Evolutionary conservation across 2,797 vertebrate species (phyloP), one percentile per base, ranked within the genome.

Genomic region (Emydoidea blandingii): DNA sequence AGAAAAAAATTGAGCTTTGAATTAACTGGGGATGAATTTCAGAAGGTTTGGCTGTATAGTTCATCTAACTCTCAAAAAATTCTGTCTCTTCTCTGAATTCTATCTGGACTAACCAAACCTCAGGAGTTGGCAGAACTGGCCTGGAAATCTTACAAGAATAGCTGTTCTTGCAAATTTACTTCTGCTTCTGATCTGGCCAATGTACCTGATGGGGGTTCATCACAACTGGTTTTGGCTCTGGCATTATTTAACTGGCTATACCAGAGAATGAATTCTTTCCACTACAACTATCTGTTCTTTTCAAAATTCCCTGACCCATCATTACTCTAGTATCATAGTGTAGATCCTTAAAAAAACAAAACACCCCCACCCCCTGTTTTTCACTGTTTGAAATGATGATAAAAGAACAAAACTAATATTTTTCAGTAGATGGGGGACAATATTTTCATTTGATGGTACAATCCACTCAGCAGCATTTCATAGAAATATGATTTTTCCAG

Each of bases 121-220:
- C 85, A 90, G 6, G 31, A 62, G 10, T 87, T 88, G 23, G 7
- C 4, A 81, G 29, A 90, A 56, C 4, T 8, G 0, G 31, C 5
- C 78, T 12, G 14, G 5, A 83, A 93, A 83, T 27, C 7, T 56
- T 27, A 68, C 29, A 89, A 76, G 12, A 47, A 15, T 83, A 25
- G 81, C 87, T 29, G 6, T 76, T 76, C 41, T 76, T 47, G 12
- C 41, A 76, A 16, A 47, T 44, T 47, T 76, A 76, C 41, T 15
- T 76, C 23, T 15, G 72, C 7, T 62, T 4, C 27, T 81, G 16
- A 57, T 44, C 27, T 81, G 25, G 5, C 1, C 5, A 76, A 76
- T 0, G 0, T 72, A 52, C 34, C 31, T 59, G 85, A 41, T 18
- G 5, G 9, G 53, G 2, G 50, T 91, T 72, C 21, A 41, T 59